Evolutionary conservation across 2,113 vertebrate species (phyloP).

Genomic region (Hirundichthys speculiger): DNA sequence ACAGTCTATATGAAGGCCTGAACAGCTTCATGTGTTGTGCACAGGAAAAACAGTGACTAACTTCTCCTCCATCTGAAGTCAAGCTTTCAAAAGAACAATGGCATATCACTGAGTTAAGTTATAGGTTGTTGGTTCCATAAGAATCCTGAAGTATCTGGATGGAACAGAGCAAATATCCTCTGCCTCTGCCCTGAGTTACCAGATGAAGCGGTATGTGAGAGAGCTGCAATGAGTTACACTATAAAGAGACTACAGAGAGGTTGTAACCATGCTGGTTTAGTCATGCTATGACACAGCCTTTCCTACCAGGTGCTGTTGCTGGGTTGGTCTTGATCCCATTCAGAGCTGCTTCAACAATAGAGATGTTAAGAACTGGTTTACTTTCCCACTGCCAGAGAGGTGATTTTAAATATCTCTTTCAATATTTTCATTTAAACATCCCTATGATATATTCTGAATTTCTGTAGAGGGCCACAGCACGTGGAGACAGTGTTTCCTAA

Average conservation of each 20-base stretch:
- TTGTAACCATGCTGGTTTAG: slow-evolving; percentile 23
- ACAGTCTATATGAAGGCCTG: slow-evolving; percentile 22
- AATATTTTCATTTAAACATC: no score
- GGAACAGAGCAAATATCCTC: slow-evolving; percentile 42
- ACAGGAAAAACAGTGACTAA: not conserved
- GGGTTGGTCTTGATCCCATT: no score
- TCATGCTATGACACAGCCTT: not conserved
- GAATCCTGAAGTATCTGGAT: slow-evolving; percentile 36
- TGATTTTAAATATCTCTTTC: no score
- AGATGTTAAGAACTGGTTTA: no score
- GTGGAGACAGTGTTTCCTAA: no score
- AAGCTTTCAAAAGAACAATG: slow-evolving; percentile 20
- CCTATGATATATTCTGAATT: no score
- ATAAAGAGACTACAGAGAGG: slow-evolving; percentile 43
- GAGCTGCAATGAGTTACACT: slow-evolving; percentile 35
- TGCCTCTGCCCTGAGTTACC: slow-evolving; percentile 39
- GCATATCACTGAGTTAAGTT: slow-evolving; percentile 19
- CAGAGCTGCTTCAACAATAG: no score
- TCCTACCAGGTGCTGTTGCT: no score
- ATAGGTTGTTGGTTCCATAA: slow-evolving; percentile 18
- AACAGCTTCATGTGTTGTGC: slow-evolving; percentile 5
- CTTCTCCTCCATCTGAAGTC: no score
- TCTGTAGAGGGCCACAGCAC: no score
- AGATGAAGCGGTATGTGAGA: slow-evolving; percentile 25
- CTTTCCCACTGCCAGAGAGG: no score